Conservation (phyloP, 1,140 invertebrate species). For the Drosophila santomea region DNA sequence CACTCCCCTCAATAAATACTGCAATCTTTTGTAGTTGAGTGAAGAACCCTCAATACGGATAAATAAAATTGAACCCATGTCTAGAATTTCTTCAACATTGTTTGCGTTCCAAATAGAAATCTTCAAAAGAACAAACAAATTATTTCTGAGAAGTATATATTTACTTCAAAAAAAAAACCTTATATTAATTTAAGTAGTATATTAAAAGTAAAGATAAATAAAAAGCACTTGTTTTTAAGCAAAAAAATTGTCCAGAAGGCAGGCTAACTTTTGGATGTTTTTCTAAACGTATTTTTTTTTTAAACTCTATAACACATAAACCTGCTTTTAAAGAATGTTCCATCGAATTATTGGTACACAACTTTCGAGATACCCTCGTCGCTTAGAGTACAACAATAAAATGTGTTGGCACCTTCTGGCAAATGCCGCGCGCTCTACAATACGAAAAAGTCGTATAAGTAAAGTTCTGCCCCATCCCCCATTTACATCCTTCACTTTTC, state of each 20-base stretch:
- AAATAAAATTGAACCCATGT: background rate
- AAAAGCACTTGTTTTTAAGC: too few relatives aligned
- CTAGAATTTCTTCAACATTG: background rate
- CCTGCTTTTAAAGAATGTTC: too few relatives aligned
- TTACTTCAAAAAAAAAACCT: too few relatives aligned
- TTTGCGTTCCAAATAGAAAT: background rate
- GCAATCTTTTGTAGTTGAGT: conserved; percentile 37
- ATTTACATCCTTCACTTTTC: conserved; percentile 37
- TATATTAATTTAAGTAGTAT: too few relatives aligned
- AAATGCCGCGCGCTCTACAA: conserved; percentile 73
- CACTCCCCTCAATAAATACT: conserved; percentile 29
- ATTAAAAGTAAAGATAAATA: too few relatives aligned
- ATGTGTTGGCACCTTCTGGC: conserved; percentile 81
- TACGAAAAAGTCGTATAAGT: conserved; percentile 76
- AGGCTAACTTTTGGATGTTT: too few relatives aligned
- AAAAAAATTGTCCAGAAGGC: too few relatives aligned
- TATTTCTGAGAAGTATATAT: background rate
- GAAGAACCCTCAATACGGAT: conserved; percentile 8
- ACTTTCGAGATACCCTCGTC: conserved; percentile 22
- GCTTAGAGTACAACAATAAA: conserved; percentile 71
- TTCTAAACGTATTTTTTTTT: too few relatives aligned
- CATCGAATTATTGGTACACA: conserved; percentile 27
- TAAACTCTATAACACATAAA: background rate
- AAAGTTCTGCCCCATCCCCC: conserved; percentile 43
- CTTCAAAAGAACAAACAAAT: background rate